Evolutionary conservation across 2,888 invertebrate species (phyloP).

Genomic region (Argynnis bischoffii): DNA sequence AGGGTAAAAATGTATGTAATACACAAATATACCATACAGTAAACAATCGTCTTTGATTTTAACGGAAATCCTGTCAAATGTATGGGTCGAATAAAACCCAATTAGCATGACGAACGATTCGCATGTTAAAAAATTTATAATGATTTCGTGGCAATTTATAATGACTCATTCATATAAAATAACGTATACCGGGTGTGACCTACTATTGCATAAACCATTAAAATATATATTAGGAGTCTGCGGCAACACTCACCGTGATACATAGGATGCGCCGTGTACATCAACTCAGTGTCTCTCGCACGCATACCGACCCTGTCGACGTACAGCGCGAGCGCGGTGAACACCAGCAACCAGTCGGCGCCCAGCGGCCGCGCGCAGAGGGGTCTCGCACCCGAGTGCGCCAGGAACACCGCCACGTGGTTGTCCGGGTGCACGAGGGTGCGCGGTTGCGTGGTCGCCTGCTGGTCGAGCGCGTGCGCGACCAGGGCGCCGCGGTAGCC

Average conservation of each 20-base stretch:
- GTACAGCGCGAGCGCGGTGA: constrained; percentile 94
- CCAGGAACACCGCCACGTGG: constrained; percentile 92
- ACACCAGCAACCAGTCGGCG: constrained; percentile 91
- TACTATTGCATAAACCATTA: too few relatives aligned
- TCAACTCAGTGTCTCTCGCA: constrained; percentile 95
- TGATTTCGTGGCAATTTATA: too few relatives aligned
- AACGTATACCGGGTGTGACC: too few relatives aligned
- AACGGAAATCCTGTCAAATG: too few relatives aligned
- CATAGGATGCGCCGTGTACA: constrained; percentile 96
- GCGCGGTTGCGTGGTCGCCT: constrained; percentile 17
- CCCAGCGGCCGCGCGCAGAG: constrained; percentile 82
- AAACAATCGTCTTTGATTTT: too few relatives aligned
- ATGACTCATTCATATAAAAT: too few relatives aligned
- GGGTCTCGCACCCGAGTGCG: constrained; percentile 94
- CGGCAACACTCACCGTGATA: constrained; percentile 92
- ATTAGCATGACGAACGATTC: too few relatives aligned
- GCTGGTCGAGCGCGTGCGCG: constrained; percentile 85
- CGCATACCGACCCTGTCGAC: constrained; percentile 95
- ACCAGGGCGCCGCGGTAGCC: constrained; percentile 96
- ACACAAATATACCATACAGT: too few relatives aligned
- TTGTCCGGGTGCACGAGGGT: constrained; percentile 95
- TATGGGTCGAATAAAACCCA: too few relatives aligned
- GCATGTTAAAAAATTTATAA: too few relatives aligned
- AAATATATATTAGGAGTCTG: too few relatives aligned
- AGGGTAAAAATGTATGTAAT: too few relatives aligned